A percentile compares a stretch with the other conserved stretches of the same genome.
These are phyloP conservation scores for Gerris buenoi DNA, from an alignment of 1,140 invertebrate genomes.

Conservation along the genomic window DNA sequence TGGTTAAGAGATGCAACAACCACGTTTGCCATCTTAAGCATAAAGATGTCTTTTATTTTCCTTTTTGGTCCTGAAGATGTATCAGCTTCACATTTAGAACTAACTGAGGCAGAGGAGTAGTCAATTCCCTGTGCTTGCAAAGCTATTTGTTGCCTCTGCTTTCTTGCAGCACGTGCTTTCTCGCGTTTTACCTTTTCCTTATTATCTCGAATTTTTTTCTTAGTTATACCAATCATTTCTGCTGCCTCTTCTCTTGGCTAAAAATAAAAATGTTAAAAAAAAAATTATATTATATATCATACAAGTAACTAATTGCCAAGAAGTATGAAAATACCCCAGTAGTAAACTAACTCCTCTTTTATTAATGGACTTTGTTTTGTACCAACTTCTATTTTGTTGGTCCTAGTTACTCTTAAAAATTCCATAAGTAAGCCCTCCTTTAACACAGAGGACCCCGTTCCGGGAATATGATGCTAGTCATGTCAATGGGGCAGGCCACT, in stretches of 20 bases:
- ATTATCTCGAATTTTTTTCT: slow-evolving; percentile 35
- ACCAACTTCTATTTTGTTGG: too few species aligned
- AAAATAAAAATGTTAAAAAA: too few species aligned
- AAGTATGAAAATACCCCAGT: too few species aligned
- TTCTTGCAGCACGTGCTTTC: slow-evolving; percentile 35
- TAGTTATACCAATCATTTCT: slow-evolving; percentile 46
- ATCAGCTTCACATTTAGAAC: slow-evolving; percentile 29
- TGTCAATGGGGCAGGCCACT: too few species aligned
- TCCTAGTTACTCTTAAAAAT: too few species aligned
- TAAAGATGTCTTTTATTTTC: slow-evolving; percentile 74
- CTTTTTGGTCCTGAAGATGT: slow-evolving; percentile 35
- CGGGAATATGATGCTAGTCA: too few species aligned
- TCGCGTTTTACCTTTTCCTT: slow-evolving; percentile 57
- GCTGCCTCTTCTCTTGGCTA: slow-evolving; percentile 59
- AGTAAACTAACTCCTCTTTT: too few species aligned
- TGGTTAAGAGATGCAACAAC: slow-evolving; percentile 83
- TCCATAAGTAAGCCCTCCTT: too few species aligned
- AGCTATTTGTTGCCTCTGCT: slow-evolving; percentile 8
- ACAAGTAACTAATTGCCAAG: too few species aligned
- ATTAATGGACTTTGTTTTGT: too few species aligned
- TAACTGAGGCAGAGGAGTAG: background rate
- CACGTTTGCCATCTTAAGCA: slow-evolving; percentile 70
- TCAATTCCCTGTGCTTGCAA: background rate
- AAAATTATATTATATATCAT: too few species aligned
- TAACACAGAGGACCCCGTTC: too few species aligned